Conservation (phyloP, 2,113 vertebrate genomes). For the Macquaria australasica region DNA sequence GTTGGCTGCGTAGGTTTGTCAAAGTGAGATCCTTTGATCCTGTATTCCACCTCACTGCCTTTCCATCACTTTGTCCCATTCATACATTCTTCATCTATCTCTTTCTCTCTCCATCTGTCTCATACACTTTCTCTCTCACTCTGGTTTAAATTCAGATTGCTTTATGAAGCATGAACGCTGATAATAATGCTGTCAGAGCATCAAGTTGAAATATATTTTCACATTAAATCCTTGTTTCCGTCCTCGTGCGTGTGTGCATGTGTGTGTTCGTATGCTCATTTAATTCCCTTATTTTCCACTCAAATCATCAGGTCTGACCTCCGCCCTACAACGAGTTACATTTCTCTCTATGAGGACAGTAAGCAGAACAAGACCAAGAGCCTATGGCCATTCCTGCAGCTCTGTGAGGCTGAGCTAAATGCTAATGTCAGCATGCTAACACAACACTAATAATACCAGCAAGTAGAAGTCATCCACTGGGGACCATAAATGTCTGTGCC, state of each 20-base stretch:
- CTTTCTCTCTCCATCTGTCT: conserved; percentile 13
- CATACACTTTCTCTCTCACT: conserved; percentile 12
- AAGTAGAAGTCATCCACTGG: background rate
- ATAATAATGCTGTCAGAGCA: conserved; percentile 51
- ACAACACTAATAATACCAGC: background rate
- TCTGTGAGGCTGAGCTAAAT: background rate
- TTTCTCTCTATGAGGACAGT: background rate
- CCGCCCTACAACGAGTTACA: too few species aligned
- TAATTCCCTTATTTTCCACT: conserved; percentile 21
- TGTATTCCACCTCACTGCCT: conserved; percentile 54
- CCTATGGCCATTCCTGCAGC: background rate
- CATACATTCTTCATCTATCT: conserved; percentile 26
- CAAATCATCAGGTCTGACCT: background rate
- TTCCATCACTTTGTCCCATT: conserved; percentile 26
- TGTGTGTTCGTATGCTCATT: background rate
- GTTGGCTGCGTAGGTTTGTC: conserved; percentile 48
- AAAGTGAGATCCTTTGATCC: conserved; percentile 64
- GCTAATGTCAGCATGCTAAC: background rate
- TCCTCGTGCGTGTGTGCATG: background rate
- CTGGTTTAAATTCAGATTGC: conserved; percentile 56
- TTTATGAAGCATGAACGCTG: conserved; percentile 45
- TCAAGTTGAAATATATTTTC: conserved; percentile 47
- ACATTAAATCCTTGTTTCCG: conserved; percentile 13
- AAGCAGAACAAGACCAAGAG: background rate
- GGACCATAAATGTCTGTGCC: background rate